A percentile compares a stretch with the other conserved stretches of the same genome.
Conservation (phyloP, 2,888 invertebrate genomes). For the Brassicogethes aeneus region DNA sequence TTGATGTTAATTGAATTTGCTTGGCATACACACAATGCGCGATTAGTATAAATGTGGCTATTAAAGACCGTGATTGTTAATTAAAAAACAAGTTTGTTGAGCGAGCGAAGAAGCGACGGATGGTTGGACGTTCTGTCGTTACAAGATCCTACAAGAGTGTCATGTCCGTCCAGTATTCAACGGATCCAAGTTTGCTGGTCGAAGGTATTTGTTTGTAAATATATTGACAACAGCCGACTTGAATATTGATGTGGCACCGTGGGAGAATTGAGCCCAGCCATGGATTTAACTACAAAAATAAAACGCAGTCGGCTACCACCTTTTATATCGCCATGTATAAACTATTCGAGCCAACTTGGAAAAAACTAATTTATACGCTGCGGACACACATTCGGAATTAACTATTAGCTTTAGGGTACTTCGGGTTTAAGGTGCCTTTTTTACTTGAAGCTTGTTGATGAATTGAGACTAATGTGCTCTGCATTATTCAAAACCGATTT, state of each 20-base stretch:
- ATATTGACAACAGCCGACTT: conserved; percentile 3
- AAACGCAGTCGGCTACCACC: neutral
- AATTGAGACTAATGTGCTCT: neutral
- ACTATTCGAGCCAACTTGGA: neutral
- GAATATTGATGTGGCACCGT: conserved; percentile 17
- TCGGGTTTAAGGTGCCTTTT: neutral
- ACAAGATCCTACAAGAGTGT: conserved; percentile 4
- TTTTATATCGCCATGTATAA: conserved; percentile 1
- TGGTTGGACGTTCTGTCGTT: no score
- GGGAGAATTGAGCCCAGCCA: conserved; percentile 16
- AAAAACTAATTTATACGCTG: neutral
- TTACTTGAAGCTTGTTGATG: neutral
- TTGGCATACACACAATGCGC: no score
- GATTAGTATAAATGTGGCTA: no score
- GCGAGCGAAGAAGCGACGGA: no score
- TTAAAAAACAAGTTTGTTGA: no score
- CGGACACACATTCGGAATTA: neutral
- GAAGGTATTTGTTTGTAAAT: neutral
- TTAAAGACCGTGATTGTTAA: no score
- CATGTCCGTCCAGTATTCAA: neutral
- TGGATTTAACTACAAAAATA: conserved; percentile 1
- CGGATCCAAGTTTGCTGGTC: neutral
- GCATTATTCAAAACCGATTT: neutral
- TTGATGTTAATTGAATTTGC: no score
- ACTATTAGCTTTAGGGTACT: neutral